Base-by-base conservation (phyloP, 2,888 invertebrate species). In the Noctuana brunneofusca region DNA sequence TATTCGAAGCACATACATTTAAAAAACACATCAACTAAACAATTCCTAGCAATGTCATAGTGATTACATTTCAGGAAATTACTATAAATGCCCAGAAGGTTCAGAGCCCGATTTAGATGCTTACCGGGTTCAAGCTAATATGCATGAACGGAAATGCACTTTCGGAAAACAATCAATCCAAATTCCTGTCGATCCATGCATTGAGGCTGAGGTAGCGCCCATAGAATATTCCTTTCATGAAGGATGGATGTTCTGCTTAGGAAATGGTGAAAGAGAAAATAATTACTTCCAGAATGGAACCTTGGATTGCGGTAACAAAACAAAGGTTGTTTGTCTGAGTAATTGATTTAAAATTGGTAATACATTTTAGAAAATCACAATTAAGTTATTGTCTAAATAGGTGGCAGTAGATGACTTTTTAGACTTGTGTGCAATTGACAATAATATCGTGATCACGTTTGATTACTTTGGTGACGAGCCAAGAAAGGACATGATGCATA, bases 161-260 rank as follows among this genome's bases (percentile, higher is more conserved):
- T 84, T 68, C 48, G 84, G 82, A 0, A 83, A 79, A 63, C 68
- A 72, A 41, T 84, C 89, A 0, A 75, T 76, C 16, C 80, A 73
- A n/a, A 74, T 91, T 3, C 60, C 80, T 0, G 73, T 88, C 1
- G 91, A 91, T 64, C 86, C 91, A 0, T 91, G 91, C 58, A 87
- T 90, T 32, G 91, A 91, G 74, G 89, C 89, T n/a, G 91, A 91
- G 71, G 76, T 84, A 12, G 89, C 90, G 0, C 89, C 89, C 0
- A 87, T 89, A 63, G 91, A 91, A 66, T 91, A 86, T 62, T 91
- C 91, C 0, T 91, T 87, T 66, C 80, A 86, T 53, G 90, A 90
- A 71, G 91, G 91, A 5, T 91, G 91, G 91, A 87, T 87, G 88
- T 90, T 91, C 68, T 91, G 91, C 64, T 79, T 91, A 12, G 91